Base-by-base conservation (phyloP, 1,140 invertebrate species). In the Drosophila yakuba region DNA sequence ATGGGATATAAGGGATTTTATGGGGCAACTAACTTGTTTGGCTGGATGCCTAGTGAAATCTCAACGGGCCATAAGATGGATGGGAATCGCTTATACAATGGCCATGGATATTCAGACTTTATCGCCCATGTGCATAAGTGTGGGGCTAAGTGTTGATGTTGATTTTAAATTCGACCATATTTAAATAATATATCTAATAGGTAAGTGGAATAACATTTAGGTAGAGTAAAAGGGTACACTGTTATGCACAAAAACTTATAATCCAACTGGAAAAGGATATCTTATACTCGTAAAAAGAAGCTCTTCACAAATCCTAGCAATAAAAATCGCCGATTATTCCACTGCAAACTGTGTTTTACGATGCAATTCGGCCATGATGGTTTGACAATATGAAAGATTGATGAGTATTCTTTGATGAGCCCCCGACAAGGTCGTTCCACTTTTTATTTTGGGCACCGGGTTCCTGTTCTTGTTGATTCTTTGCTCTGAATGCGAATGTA, bases 341-440 rank as follows among this genome's bases (percentile, higher is more conserved):
- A 17, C 38, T 55, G 69, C 38, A 25, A 51, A 39, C 14, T 23
- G 39, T 73, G 44, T 66, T 72, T 72, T 74, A 74, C 71, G 50
- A 74, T 74, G 73, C 60, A 75, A 74, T 74, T 75, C 15, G 47
- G 11, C 23, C 14, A 55, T 51, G 43, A 44, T 73, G 50, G 41
- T 54, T 69, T 45, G 35, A 57, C 35, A 66, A 66, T 66, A 52
- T 66, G 54, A 66, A 58, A 75, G 73, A 75, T 75, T 75, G 73
- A 75, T 59, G 73, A 74, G 73, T 47, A 52, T 57, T 32, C 58
- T 60, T n/a, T n/a, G 20, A 38, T 61, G 58, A 17, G 36, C 62
- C 28, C n/a, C 23, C 5, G 59, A 25, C 73, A 75, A 75, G 73
- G 73, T 75, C 54, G 73, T 75, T 75, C 60, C 73, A 66, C 61